Evolutionary conservation across 2,888 invertebrate species (phyloP).

Genomic region (Lithodes maja): DNA sequence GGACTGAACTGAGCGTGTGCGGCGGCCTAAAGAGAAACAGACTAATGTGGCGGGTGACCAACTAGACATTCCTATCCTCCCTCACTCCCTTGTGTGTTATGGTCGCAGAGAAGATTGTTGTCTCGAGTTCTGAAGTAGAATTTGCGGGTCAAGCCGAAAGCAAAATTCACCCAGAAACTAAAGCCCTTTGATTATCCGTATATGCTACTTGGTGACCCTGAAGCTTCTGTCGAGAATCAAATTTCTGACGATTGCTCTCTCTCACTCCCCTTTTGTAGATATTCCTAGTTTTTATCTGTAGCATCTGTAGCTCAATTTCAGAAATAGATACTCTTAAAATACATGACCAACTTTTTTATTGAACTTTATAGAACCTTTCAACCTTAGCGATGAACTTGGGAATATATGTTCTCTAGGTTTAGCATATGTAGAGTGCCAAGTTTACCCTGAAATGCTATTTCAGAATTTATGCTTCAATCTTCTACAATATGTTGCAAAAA

Average conservation of each 20-base stretch:
- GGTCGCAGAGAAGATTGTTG: constrained; percentile 46
- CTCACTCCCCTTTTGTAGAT: constrained; percentile 18
- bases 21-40: neutral
- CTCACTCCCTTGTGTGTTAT: constrained; percentile 35
- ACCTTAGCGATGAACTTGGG: neutral
- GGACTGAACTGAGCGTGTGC: too few relatives aligned
- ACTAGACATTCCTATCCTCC: constrained; percentile 38
- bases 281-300: constrained; percentile 43
- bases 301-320: constrained; percentile 46
- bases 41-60: constrained; percentile 48
- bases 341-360: constrained; percentile 51
- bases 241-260: constrained; percentile 20
- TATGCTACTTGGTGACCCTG: constrained; percentile 48
- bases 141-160: constrained; percentile 15
- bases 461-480: constrained; percentile 49
- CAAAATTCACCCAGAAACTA: constrained; percentile 26
- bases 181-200: neutral
- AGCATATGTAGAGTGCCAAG: constrained; percentile 21
- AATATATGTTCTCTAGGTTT: neutral
- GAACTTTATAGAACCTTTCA: constrained; percentile 44
- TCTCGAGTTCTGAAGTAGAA: constrained; percentile 49
- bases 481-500: constrained; percentile 15
- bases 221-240: constrained; percentile 1
- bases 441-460: constrained; percentile 44
- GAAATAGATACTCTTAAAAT: constrained; percentile 51